phyloP scores from a whole-genome alignment of 2,113 vertebrate genomes.

The Eudyptes chrysolophus region DNA sequence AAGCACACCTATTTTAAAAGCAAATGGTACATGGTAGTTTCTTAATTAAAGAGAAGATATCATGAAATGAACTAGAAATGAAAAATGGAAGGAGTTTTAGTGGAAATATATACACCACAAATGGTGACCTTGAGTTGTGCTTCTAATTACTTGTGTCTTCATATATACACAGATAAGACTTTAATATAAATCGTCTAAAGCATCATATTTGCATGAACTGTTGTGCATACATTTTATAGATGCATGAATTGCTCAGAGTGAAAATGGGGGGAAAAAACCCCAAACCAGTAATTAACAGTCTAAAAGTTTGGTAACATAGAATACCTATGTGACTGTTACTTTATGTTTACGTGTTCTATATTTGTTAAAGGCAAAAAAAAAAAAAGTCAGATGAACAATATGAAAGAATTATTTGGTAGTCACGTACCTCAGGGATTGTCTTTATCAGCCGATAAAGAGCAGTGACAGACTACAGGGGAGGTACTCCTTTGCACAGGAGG shows the following conservation, averaged over 20 bases:
- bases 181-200: neutral
- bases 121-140: neutral
- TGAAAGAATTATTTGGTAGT: neutral
- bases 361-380: neutral
- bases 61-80: neutral
- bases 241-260: neutral
- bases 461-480: neutral
- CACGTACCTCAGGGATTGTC: fast-evolving
- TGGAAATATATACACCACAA: neutral
- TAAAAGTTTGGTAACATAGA: neutral
- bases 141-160: neutral
- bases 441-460: neutral
- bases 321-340: neutral
- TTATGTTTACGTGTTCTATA: neutral
- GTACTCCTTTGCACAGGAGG: neutral
- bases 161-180: neutral
- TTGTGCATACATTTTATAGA: neutral
- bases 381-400: neutral
- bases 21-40: neutral
- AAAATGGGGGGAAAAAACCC: neutral
- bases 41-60: neutral
- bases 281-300: neutral
- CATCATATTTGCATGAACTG: neutral
- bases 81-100: neutral
- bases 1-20: neutral